Evolutionary conservation across 1,140 invertebrate genomes (phyloP).

Genomic region (Manduca sexta): DNA sequence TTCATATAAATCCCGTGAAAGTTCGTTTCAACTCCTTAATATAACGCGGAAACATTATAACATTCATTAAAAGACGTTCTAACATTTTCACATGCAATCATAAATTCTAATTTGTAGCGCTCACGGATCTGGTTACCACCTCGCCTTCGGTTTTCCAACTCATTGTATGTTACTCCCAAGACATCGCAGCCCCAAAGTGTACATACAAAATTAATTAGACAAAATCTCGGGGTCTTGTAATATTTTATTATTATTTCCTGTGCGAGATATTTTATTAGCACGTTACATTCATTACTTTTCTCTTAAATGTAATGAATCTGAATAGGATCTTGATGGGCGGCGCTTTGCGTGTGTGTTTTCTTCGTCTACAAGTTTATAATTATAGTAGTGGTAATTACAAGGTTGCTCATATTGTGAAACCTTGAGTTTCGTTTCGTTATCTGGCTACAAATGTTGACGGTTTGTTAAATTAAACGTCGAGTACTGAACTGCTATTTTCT

Average conservation of each 20-base stretch:
- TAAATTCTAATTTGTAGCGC: slow-evolving; percentile 70
- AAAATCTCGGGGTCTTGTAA: slow-evolving; percentile 66
- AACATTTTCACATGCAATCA: slow-evolving; percentile 71
- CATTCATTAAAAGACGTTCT: slow-evolving; percentile 58
- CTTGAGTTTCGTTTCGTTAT: slow-evolving; percentile 49
- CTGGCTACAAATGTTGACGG: slow-evolving; percentile 52
- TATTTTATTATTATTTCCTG: slow-evolving; percentile 71
- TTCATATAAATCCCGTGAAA: slow-evolving; percentile 27
- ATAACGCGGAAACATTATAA: slow-evolving; percentile 33
- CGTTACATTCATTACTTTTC: slow-evolving; percentile 68
- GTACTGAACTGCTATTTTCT: slow-evolving; percentile 41
- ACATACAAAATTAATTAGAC: slow-evolving; percentile 72
- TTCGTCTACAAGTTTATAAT: slow-evolving; percentile 58
- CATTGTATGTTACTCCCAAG: slow-evolving; percentile 65
- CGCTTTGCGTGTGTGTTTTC: slow-evolving; percentile 41
- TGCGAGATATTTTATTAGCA: slow-evolving; percentile 66
- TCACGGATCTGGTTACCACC: slow-evolving; percentile 60
- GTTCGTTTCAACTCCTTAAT: slow-evolving; percentile 24
- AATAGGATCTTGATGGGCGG: slow-evolving; percentile 63
- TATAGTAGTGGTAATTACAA: slow-evolving; percentile 70
- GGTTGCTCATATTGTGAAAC: slow-evolving; percentile 55
- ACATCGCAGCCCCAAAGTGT: slow-evolving; percentile 58
- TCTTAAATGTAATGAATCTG: slow-evolving; percentile 52
- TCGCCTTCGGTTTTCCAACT: slow-evolving; percentile 51
- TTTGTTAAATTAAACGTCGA: slow-evolving; percentile 68